Conservation (phyloP, 1,140 invertebrate genomes). For the Hestina assimilis region DNA sequence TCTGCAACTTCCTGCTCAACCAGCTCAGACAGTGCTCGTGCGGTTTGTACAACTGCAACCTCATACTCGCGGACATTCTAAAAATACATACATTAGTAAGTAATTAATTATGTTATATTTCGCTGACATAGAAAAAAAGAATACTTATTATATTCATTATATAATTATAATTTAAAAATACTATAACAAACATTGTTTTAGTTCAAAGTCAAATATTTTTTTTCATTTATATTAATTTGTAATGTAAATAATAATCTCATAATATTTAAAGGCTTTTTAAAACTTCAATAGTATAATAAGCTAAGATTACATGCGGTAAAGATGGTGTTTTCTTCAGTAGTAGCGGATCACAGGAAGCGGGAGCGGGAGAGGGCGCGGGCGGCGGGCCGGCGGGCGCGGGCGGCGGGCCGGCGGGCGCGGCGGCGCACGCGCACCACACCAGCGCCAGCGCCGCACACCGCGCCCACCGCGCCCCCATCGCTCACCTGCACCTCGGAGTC, state of each 20-base stretch:
- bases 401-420: constrained; percentile 51
- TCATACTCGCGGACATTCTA: constrained; percentile 65
- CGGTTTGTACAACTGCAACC: constrained; percentile 56
- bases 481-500: constrained; percentile 47
- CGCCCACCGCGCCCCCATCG: constrained; percentile 62
- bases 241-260: too few species aligned
- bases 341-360: constrained; percentile 45
- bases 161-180: too few species aligned
- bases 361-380: constrained; percentile 32
- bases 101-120: too few species aligned
- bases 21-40: constrained; percentile 62
- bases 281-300: not conserved
- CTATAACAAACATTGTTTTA: too few species aligned
- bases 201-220: too few species aligned
- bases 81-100: too few species aligned
- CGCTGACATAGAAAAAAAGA: too few species aligned
- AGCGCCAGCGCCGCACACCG: constrained; percentile 60
- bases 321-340: constrained; percentile 49
- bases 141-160: too few species aligned
- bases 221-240: too few species aligned
- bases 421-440: constrained; percentile 50
- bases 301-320: constrained; percentile 38
- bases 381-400: constrained; percentile 49
- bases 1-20: constrained; percentile 57
- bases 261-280: not conserved